These are phyloP conservation scores for Hyaena hyaena DNA, from an alignment of 2,113 vertebrate genomes.

Conservation along the genomic window DNA sequence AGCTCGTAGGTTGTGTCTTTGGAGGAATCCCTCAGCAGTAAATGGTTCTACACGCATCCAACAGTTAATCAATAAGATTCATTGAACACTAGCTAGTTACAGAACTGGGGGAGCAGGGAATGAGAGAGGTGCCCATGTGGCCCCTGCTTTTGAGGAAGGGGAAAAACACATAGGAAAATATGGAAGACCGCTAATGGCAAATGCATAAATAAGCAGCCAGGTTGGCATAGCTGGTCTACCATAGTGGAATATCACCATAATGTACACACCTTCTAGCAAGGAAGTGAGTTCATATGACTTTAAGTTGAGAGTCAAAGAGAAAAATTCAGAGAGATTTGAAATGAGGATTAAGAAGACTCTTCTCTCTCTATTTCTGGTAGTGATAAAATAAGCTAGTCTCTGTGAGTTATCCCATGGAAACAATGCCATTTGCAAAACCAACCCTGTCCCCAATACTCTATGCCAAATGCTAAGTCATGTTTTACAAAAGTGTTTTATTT, in stretches of 20 bases:
- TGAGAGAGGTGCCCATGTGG: fast-evolving
- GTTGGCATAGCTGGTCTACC: not conserved
- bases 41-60: not conserved
- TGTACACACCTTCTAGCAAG: not conserved
- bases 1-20: not conserved
- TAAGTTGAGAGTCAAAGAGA: not conserved
- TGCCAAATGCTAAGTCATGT: not conserved
- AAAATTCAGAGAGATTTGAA: not conserved
- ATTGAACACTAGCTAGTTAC: not conserved
- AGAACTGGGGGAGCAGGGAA: not conserved
- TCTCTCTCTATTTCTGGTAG: not conserved
- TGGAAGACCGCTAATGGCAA: not conserved
- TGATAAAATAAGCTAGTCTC: not conserved
- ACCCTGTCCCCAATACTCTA: not conserved
- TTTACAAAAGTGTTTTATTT: not conserved
- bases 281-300: not conserved
- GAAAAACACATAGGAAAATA: not conserved
- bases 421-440: not conserved
- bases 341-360: not conserved
- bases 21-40: not conserved
- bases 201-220: fast-evolving
- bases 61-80: not conserved
- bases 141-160: not conserved
- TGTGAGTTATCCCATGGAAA: not conserved
- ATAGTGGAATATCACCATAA: fast-evolving